Percentiles rank a stretch among this genome's conserved stretches.
phyloP scores from a whole-genome alignment of 2,888 invertebrate genomes.

The Smittia sp. region DNA sequence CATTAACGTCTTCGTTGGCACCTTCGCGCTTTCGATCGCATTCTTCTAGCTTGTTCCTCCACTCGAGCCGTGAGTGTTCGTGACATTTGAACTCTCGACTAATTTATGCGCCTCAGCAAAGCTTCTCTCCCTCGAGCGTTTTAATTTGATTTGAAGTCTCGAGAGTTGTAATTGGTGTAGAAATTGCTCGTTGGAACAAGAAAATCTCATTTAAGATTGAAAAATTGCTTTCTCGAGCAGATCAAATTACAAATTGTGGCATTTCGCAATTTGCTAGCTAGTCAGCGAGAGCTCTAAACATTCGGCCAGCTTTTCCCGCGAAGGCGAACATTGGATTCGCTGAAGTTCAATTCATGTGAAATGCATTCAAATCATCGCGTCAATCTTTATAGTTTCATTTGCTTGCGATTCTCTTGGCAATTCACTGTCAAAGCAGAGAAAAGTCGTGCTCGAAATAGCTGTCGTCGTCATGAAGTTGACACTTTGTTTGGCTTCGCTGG shows the following conservation, averaged over 20 bases:
- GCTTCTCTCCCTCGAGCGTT: neutral
- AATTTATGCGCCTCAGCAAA: neutral
- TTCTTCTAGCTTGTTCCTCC: neutral
- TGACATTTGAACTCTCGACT: constrained; percentile 2
- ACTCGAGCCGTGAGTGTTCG: neutral
- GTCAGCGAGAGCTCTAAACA: neutral
- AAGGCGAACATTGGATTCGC: constrained; percentile 19
- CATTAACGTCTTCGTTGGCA: constrained; percentile 35
- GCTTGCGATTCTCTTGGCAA: neutral
- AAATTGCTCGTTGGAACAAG: neutral
- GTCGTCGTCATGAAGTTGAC: constrained; percentile 5
- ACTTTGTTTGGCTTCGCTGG: constrained; percentile 9
- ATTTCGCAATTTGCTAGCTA: constrained; percentile 4
- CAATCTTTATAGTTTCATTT: neutral
- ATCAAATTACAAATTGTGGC: constrained; percentile 34
- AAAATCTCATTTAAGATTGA: constrained; percentile 19
- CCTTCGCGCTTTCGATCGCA: constrained; percentile 1
- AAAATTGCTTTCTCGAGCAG: constrained; percentile 7
- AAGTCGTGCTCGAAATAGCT: neutral
- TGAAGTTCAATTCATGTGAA: constrained; percentile 28
- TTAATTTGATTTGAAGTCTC: neutral
- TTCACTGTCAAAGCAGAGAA: neutral
- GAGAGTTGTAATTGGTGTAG: neutral
- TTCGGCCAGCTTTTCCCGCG: neutral
- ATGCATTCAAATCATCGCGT: constrained; percentile 19